Percentiles rank a stretch among this genome's conserved stretches.
Evolutionary conservation across 23 tunicate species (phyloP).

Genomic region (Oikopleura dioica): DNA sequence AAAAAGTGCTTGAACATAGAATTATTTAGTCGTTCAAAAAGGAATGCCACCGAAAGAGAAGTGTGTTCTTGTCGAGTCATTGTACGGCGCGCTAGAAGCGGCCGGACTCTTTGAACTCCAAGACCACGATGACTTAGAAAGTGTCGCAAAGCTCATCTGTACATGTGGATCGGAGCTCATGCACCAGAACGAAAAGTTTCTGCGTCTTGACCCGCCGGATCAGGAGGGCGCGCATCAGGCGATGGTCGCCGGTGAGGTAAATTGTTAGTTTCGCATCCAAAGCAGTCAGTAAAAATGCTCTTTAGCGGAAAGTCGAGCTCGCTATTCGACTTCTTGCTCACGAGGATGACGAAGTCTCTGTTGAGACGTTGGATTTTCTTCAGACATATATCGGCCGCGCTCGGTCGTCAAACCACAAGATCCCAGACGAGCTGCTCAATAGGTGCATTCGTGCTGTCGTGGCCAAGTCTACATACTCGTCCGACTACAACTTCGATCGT

Average conservation of each 20-base stretch:
- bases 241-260: not conserved
- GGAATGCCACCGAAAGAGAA: slow-evolving; percentile 86
- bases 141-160: not conserved
- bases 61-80: slow-evolving; percentile 23
- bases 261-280: no score
- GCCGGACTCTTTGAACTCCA: slow-evolving; percentile 15
- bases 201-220: not conserved
- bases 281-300: no score
- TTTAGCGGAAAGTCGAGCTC: slow-evolving; percentile 20
- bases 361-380: slow-evolving; percentile 46
- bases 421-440: slow-evolving; percentile 14
- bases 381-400: slow-evolving; percentile 31
- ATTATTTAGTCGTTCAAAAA: slow-evolving; percentile 23
- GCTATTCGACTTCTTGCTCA: slow-evolving; percentile 39
- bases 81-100: slow-evolving; percentile 39
- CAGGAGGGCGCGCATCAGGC: not conserved
- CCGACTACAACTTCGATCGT: slow-evolving; percentile 35
- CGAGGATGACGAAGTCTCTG: slow-evolving; percentile 85
- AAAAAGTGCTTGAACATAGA: not conserved
- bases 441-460: slow-evolving; percentile 29
- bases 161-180: not conserved
- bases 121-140: slow-evolving; percentile 15
- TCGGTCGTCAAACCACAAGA: not conserved
- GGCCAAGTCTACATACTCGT: slow-evolving; percentile 45
- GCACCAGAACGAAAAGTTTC: slow-evolving; percentile 2